These are phyloP conservation scores for Turnix velox DNA, from an alignment of 2,113 vertebrate genomes.

Conservation along the genomic window DNA sequence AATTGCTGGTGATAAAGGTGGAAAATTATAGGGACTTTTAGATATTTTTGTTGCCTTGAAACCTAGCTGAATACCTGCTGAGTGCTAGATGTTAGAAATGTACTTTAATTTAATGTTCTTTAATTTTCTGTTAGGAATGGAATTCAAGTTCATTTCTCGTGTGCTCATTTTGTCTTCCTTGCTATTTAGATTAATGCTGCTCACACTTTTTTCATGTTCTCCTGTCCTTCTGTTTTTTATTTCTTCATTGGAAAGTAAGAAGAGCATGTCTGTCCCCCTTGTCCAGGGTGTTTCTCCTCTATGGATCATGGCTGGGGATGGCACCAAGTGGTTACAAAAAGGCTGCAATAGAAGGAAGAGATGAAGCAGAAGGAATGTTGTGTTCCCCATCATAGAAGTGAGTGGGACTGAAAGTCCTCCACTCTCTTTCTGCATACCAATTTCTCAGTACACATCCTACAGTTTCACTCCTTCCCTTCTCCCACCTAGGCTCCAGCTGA, in stretches of 20 bases:
- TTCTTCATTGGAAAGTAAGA: neutral
- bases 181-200: neutral
- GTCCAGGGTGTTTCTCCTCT: rapidly evolving
- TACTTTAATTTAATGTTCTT: too few species aligned
- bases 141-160: neutral
- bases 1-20: neutral
- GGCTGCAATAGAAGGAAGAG: neutral
- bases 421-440: neutral
- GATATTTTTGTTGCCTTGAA: neutral
- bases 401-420: neutral
- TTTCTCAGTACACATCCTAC: neutral
- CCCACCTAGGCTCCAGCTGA: neutral
- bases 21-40: neutral
- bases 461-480: neutral
- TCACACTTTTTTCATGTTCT: neutral
- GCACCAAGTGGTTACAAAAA: neutral
- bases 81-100: neutral
- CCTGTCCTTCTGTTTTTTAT: neutral
- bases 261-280: rapidly evolving
- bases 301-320: neutral
- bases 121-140: neutral
- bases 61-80: neutral
- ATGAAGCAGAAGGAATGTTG: neutral
- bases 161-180: neutral
- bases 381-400: neutral